These are phyloP conservation scores for Ophiothrix spiculata DNA, from an alignment of 35 echinoderm and acorn worm genomes.

Conservation along the genomic window DNA sequence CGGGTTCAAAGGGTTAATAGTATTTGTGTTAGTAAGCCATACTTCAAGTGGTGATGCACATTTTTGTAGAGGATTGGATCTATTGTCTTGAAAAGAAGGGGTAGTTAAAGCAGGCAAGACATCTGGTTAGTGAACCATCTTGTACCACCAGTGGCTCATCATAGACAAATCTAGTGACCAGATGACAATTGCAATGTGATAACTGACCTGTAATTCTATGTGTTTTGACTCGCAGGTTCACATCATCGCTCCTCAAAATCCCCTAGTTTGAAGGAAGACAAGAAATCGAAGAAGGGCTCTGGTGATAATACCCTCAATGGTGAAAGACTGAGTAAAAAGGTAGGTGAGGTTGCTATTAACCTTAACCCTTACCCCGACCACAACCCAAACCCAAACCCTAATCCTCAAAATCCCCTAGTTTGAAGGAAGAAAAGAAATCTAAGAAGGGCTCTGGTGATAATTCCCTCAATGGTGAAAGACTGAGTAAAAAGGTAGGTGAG, in stretches of 20 bases:
- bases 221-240: neutral
- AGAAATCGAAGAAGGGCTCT: conserved; percentile 5
- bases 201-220: neutral
- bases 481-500: conserved; percentile 23
- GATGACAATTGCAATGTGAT: neutral
- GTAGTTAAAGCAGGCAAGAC: too few relatives aligned
- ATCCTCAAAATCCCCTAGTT: conserved; percentile 36
- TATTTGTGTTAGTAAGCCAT: too few relatives aligned
- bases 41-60: too few relatives aligned
- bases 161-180: too few relatives aligned
- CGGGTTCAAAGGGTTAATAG: too few relatives aligned
- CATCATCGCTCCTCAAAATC: conserved; percentile 23
- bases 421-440: conserved; percentile 28
- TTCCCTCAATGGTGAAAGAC: conserved; percentile 58
- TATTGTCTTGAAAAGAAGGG: too few relatives aligned
- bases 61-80: too few relatives aligned
- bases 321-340: conserved; percentile 38
- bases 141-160: too few relatives aligned
- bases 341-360: too few relatives aligned
- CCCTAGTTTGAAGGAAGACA: conserved; percentile 34
- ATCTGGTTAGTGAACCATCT: too few relatives aligned
- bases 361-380: too few relatives aligned
- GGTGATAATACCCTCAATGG: conserved; percentile 66
- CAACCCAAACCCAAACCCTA: too few relatives aligned
- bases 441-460: conserved; percentile 49